Evolutionary conservation across 2,888 invertebrate genomes (phyloP), one percentile per base, ranked within the genome.

Genomic region (Archips xylosteana): DNA sequence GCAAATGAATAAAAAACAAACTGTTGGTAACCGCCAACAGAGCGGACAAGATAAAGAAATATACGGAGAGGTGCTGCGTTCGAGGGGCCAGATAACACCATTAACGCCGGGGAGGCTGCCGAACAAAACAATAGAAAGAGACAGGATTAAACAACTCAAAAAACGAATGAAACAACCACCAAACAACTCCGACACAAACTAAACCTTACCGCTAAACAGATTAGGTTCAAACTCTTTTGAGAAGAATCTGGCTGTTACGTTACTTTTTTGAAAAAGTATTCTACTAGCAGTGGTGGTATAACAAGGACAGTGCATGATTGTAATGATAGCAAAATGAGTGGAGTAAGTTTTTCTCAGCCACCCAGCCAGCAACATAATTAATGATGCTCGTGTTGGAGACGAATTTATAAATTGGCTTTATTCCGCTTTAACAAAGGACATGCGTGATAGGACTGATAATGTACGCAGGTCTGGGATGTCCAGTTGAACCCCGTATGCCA

Each of bases 281-380:
- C 72, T 66, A 76, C 78, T 75, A 74, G 76, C 23, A 61, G 76
- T 77, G 83, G 77, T 83, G 76, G 93, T 86, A 87, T 78, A 87
- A 93, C 85, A 85, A 86, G 85, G 92, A 93, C 84, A 81, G 87
- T 79, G 80, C 77, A 85, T 84, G 94, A 94, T 94, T 86, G 90
- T 83, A 89, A 87, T 85, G 94, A 94, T 94, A 94, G 89, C 88
- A 86, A 87, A 94, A 94, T 94, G 94, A 94, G 94, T 92, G 91
- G 91, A 94, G 93, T 92, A 91, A 92, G 92, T 90, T 93, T 94
- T 93, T 94, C 94, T 91, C 90, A 94, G 92, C 94, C 94, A 94
- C 94, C 94, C 94, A 94, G 91, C 90, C 93, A 92, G 94, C 94
- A 94, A 94, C 94, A 94, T 94, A 94, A 94, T 94, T 94, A 94